Evolutionary conservation across 2,888 invertebrate genomes (phyloP), one percentile per base, ranked within the genome.

Genomic region (Apamea epomidion): DNA sequence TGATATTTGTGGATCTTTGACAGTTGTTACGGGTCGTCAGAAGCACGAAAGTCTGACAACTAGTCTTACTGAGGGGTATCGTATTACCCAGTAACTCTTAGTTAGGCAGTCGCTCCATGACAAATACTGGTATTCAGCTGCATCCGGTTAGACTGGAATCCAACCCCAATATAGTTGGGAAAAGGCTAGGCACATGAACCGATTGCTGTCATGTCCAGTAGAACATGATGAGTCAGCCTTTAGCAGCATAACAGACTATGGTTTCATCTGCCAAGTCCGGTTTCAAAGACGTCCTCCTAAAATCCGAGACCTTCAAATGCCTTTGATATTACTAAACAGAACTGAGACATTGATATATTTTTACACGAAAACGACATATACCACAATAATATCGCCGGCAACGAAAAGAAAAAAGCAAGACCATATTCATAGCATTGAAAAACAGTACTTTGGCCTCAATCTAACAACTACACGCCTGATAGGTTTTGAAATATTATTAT

Each of bases 391-490:
- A 71, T 58, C 18, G 37, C 16, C 51, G 10, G 32, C n/a, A 42
- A 70, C 67, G 60, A 45, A 64, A 48, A 71, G 14, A 76, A 68
- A 74, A 82, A 71, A 85, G 54, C 32, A 79, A 67, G 54, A 73
- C 14, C 60, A 48, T 77, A 69, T 77, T 82, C 78, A 75, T 80
- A 80, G 42, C 51, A 82, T 85, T 85, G 79, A 83, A 86, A 88
- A 82, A 70, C 78, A 64, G 64, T 78, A 76, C 58, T 75, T 81
- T 88, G 88, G 87, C 83, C 71, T 37, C 48, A 79, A 76, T 88
- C 88, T 89, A 86, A 83, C 78, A 77, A 79, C 80, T 86, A 84
- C 64, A 79, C 76, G 81, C 76, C 69, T 69, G 83, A 73, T 73
- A 77, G 72, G 74, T 78, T 78, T 74, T 81, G 80, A 83, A 81